These are phyloP conservation scores for Clistopyga incitator DNA, from an alignment of 2,888 invertebrate species.

Conservation along the genomic window DNA sequence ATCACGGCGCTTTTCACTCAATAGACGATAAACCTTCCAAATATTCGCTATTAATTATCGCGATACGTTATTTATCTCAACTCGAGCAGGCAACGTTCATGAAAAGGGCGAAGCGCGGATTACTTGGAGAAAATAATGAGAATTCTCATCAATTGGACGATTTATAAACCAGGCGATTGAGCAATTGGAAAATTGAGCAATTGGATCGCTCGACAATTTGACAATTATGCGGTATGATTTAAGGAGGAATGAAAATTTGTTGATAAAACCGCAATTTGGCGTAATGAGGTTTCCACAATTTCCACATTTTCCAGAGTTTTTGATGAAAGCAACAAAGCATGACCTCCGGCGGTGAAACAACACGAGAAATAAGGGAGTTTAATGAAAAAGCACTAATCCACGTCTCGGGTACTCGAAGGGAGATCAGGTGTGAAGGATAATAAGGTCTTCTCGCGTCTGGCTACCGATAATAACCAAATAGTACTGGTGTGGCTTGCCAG, in stretches of 20 bases:
- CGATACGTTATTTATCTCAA: not conserved
- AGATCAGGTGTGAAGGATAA: slow-evolving; percentile 75
- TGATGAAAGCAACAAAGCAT: too few relatives aligned
- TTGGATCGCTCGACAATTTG: too few relatives aligned
- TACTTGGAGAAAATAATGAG: too few relatives aligned
- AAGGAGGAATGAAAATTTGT: too few relatives aligned
- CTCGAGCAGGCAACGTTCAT: too few relatives aligned
- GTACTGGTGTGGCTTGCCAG: slow-evolving; percentile 68
- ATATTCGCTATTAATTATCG: not conserved
- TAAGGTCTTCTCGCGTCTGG: slow-evolving; percentile 77
- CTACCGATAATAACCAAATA: slow-evolving; percentile 79
- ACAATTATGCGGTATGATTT: too few relatives aligned
- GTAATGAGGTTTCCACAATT: too few relatives aligned
- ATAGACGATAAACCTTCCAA: slow-evolving; percentile 3
- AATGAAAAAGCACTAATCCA: slow-evolving; percentile 2
- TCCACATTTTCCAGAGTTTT: not conserved
- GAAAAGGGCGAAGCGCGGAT: too few relatives aligned
- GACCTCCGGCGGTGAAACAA: not conserved
- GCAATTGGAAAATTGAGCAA: too few relatives aligned
- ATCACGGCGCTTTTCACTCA: slow-evolving; percentile 8
- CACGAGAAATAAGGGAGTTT: not conserved
- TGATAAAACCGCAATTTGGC: too few relatives aligned
- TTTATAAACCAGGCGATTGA: too few relatives aligned
- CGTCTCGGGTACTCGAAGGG: slow-evolving; percentile 43
- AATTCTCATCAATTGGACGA: too few relatives aligned